Base-by-base conservation (phyloP, 2,113 vertebrate genomes). In the Xenotilapia leptura region DNA sequence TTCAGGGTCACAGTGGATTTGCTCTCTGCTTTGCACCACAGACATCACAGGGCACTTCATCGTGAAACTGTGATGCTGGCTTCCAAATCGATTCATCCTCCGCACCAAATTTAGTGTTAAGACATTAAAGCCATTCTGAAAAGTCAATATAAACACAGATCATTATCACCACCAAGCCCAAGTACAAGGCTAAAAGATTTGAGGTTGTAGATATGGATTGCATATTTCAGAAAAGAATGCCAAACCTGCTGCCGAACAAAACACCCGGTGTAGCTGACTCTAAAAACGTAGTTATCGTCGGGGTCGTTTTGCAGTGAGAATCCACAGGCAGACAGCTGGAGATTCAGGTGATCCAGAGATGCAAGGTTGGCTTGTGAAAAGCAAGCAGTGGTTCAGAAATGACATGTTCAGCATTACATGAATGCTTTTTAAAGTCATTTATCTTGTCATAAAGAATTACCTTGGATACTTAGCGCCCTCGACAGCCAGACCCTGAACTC, bases 211-310 rank as follows among this genome's bases (percentile, higher is more conserved):
- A n/a, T 0, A n/a, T 33, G 26, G 45, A 1, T 33, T 13, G 6
- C 73, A 51, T 51, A 51, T 77, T 51, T 51, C 10, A 31, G 15
- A 33, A 51, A 51, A 33, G 45, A 49, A 11, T n/a, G 73, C 10
- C 26, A 51, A 49, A 77, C 73, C 73, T 77, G 73, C 17, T 13
- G 45, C 73, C 17, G 45, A 77, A 51, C 73, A n/a, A 77, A 77
- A 77, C 73, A 77, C 19, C 73, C 26, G 3, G 17, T 77, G 45
- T 51, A 77, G 73, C 17, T 13, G 5, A 77, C 73, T 77, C 26
- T 51, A 51, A 77, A 77, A 77, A 77, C 17, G 10, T 51, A 51
- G 45, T 51, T 51, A n/a, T 33, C 1, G 5, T 51, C 2, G 0
- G 10, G 26, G 73, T 33, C 5, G 7, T 13, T 51, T 31, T 77